Conservation (phyloP, 2,797 vertebrate genomes). For the Periparus ater region DNA sequence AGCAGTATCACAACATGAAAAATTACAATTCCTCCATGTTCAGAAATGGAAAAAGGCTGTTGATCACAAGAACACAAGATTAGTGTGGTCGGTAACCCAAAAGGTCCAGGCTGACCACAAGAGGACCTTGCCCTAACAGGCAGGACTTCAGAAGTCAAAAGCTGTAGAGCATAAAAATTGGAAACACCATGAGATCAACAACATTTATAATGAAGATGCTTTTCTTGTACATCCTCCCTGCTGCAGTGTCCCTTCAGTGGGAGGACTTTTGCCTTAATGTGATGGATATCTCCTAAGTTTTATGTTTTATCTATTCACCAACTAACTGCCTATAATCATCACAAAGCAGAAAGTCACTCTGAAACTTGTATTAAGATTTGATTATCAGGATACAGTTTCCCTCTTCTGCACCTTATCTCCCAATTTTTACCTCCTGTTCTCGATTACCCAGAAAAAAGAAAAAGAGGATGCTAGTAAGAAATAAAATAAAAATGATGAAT, state of each 20-base stretch:
- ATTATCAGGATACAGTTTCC: not conserved
- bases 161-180: not conserved
- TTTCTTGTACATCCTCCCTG: not conserved
- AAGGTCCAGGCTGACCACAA: not conserved
- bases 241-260: not conserved
- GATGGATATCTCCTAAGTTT: not conserved
- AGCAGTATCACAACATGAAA: not conserved
- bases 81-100: not conserved
- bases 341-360: not conserved
- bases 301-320: not conserved
- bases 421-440: not conserved
- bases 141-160: conserved; percentile 5
- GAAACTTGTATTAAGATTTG: not conserved
- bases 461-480: not conserved
- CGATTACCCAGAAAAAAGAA: not conserved
- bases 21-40: not conserved
- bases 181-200: not conserved
- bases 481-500: not conserved
- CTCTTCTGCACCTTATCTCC: not conserved
- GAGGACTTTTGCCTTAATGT: not conserved
- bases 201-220: not conserved
- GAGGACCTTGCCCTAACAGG: not conserved
- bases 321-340: not conserved
- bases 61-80: not conserved
- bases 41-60: not conserved